Evolutionary conservation across 2,888 invertebrate genomes (phyloP).

Genomic region (Hybos culiciformis): DNA sequence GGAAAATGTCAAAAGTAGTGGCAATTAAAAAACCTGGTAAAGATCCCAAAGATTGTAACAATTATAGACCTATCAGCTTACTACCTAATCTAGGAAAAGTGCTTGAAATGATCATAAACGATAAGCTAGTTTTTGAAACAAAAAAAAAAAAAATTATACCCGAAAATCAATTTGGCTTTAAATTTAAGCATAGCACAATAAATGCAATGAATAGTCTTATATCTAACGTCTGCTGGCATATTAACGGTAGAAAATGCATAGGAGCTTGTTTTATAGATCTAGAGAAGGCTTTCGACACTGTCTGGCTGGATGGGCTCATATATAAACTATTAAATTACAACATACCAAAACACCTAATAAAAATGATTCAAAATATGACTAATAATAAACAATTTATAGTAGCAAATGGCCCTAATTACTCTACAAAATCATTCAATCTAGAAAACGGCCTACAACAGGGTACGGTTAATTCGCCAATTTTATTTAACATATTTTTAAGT

Average conservation of each 20-base stretch:
- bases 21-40: not conserved
- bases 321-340: no score
- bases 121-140: not conserved
- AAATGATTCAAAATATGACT: no score
- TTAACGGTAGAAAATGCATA: no score
- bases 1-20: not conserved
- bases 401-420: no score
- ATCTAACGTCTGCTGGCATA: no score
- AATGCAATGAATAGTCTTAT: not conserved
- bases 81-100: not conserved
- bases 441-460: not conserved
- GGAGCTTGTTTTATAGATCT: no score
- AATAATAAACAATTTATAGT: no score
- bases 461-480: not conserved
- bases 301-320: no score
- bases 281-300: no score
- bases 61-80: not conserved
- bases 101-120: not conserved
- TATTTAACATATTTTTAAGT: not conserved
- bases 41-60: not conserved
- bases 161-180: not conserved
- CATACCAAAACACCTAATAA: no score
- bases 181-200: not conserved
- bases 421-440: not conserved
- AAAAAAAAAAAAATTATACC: not conserved